A percentile compares a stretch with the other conserved stretches of the same genome.
Conservation (phyloP, 2,888 invertebrate species). For the Alcis repandata region DNA sequence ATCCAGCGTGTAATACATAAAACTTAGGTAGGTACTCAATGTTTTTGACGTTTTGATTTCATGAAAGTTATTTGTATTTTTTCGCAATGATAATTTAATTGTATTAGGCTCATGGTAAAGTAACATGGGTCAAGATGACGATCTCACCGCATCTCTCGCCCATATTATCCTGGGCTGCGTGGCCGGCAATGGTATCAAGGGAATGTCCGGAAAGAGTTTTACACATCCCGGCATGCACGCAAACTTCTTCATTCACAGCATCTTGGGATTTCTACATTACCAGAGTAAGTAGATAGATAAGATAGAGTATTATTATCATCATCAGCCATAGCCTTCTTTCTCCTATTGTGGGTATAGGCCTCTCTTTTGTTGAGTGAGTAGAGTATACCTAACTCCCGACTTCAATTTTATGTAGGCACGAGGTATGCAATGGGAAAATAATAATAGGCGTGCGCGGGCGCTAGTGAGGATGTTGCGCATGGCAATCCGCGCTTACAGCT, state of each 20-base stretch:
- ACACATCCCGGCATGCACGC: constrained; percentile 76
- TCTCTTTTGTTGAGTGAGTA: too few species aligned
- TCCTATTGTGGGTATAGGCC: neutral
- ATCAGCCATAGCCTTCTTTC: too few species aligned
- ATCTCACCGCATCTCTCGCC: constrained; percentile 67
- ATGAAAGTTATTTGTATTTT: constrained; percentile 13
- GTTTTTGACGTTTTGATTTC: constrained; percentile 22
- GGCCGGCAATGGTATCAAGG: constrained; percentile 64
- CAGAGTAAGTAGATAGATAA: constrained; percentile 61
- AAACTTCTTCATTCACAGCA: constrained; percentile 75
- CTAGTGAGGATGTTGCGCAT: too few species aligned
- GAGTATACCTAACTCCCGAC: too few species aligned
- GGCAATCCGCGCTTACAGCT: too few species aligned
- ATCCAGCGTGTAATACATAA: too few species aligned
- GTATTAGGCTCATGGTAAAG: constrained; percentile 38
- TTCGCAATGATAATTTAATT: constrained; percentile 39
- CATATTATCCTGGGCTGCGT: constrained; percentile 72
- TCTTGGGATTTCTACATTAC: constrained; percentile 71
- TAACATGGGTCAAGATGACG: constrained; percentile 68
- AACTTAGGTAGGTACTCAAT: constrained; percentile 17
- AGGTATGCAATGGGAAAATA: too few species aligned
- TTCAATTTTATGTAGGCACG: too few species aligned
- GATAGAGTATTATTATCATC: too few species aligned
- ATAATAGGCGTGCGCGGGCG: too few species aligned
- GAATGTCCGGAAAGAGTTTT: constrained; percentile 56